phyloP scores from a whole-genome alignment of 2,888 invertebrate genomes.

The Pardosa pseudoannulata region DNA sequence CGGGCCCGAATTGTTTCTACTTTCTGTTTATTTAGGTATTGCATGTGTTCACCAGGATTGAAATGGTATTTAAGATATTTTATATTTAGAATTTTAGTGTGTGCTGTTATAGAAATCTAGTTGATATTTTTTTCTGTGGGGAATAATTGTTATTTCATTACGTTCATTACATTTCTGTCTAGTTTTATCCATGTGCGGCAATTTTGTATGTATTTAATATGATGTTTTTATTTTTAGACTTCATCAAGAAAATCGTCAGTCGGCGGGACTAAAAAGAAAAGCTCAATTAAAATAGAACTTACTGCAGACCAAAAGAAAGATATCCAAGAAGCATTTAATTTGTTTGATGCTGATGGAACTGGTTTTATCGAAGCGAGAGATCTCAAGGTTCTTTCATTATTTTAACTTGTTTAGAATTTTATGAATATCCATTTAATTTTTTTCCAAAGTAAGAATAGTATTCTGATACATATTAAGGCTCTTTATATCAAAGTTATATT shows the following conservation, averaged over 20 bases:
- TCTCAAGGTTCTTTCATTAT: slow-evolving; percentile 89
- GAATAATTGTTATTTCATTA: too few species aligned
- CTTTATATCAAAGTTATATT: too few species aligned
- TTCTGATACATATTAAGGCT: too few species aligned
- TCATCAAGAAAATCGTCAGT: slow-evolving; percentile 62
- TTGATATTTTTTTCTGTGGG: not conserved
- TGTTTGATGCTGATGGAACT: slow-evolving; percentile 92
- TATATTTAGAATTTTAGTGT: not conserved
- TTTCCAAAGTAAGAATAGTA: too few species aligned
- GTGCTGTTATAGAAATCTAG: too few species aligned
- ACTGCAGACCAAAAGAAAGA: slow-evolving; percentile 93
- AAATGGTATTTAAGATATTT: not conserved
- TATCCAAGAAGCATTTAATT: slow-evolving; percentile 95
- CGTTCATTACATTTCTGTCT: not conserved
- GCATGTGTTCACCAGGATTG: not conserved
- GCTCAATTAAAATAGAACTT: slow-evolving; percentile 82
- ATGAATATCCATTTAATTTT: too few species aligned
- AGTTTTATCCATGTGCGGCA: too few species aligned
- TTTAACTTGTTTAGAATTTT: too few species aligned
- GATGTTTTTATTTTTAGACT: slow-evolving; percentile 40
- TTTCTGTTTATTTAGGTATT: not conserved
- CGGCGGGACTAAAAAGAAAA: slow-evolving; percentile 54
- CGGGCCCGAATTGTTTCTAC: too few species aligned
- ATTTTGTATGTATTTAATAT: too few species aligned
- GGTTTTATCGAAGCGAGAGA: slow-evolving; percentile 95